Percentiles rank a stretch among this genome's conserved stretches.
Conservation (phyloP, 2,888 invertebrate species). For the Resseliella maxima region DNA sequence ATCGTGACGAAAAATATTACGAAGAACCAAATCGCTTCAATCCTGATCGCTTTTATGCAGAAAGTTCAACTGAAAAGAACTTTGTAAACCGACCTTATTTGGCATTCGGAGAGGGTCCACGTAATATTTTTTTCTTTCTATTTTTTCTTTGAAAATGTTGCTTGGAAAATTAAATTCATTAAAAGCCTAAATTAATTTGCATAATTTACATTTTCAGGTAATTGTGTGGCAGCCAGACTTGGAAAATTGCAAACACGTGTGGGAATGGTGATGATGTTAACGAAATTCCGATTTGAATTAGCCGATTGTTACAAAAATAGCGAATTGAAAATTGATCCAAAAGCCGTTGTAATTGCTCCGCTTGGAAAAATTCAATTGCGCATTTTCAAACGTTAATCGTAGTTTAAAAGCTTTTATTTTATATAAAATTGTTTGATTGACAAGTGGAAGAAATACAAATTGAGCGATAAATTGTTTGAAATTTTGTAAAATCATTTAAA, state of each 20-base stretch:
- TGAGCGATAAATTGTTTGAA: too few species aligned
- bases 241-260: constrained; percentile 54
- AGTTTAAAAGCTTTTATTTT: background rate
- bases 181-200: too few species aligned
- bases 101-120: constrained; percentile 66
- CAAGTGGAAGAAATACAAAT: too few species aligned
- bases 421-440: too few species aligned
- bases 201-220: too few species aligned
- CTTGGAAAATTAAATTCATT: too few species aligned
- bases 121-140: too few species aligned
- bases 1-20: constrained; percentile 66
- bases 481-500: too few species aligned
- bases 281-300: background rate
- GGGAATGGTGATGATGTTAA: background rate
- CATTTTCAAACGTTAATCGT: background rate
- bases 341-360: constrained; percentile 67
- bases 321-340: constrained; percentile 68
- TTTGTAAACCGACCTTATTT: constrained; percentile 61
- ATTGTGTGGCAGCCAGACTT: background rate
- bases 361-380: constrained; percentile 63
- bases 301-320: background rate
- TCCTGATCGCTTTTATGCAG: constrained; percentile 66
- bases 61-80: constrained; percentile 59
- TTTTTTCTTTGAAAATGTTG: too few species aligned
- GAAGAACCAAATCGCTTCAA: constrained; percentile 67